phyloP scores from a whole-genome alignment of 1,140 invertebrate genomes.

The Musca vetustissima region DNA sequence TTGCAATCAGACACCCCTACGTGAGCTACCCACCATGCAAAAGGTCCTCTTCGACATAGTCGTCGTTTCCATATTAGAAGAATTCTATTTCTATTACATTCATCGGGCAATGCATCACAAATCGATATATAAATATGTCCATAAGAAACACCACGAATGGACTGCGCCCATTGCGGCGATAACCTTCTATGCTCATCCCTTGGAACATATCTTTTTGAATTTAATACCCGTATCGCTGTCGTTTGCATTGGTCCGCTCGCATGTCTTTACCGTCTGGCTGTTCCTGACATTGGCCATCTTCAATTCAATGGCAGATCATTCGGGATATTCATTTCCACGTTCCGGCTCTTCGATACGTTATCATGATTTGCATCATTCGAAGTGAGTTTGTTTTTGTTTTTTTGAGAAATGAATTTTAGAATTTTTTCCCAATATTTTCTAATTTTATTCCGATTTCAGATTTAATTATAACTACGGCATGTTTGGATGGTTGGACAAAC shows the following conservation, averaged over 20 bases:
- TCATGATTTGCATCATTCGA: constrained; percentile 87
- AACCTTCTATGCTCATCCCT: constrained; percentile 81
- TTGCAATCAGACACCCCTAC: constrained; percentile 54
- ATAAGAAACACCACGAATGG: constrained; percentile 85
- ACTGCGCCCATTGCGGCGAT: constrained; percentile 79
- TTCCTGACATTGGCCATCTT: constrained; percentile 78
- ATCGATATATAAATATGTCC: constrained; percentile 76
- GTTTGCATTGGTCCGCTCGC: constrained; percentile 74
- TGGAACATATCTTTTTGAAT: constrained; percentile 84
- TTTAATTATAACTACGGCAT: constrained; percentile 86
- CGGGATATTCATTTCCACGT: constrained; percentile 85
- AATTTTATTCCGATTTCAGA: constrained; percentile 55
- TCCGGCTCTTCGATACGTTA: constrained; percentile 78
- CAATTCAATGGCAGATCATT: constrained; percentile 81
- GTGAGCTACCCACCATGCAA: constrained; percentile 75
- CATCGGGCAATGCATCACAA: constrained; percentile 79
- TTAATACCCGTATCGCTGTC: constrained; percentile 75
- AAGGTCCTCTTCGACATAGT: constrained; percentile 74
- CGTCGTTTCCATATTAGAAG: constrained; percentile 74
- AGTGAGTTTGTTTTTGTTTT: constrained; percentile 57
- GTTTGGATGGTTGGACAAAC: constrained; percentile 76
- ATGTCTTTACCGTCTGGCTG: constrained; percentile 76
- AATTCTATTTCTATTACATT: constrained; percentile 83
- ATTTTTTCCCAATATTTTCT: background rate
- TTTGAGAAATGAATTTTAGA: background rate